Evolutionary conservation across 2,888 invertebrate species (phyloP).

Genomic region (Hypsopygia costalis): DNA sequence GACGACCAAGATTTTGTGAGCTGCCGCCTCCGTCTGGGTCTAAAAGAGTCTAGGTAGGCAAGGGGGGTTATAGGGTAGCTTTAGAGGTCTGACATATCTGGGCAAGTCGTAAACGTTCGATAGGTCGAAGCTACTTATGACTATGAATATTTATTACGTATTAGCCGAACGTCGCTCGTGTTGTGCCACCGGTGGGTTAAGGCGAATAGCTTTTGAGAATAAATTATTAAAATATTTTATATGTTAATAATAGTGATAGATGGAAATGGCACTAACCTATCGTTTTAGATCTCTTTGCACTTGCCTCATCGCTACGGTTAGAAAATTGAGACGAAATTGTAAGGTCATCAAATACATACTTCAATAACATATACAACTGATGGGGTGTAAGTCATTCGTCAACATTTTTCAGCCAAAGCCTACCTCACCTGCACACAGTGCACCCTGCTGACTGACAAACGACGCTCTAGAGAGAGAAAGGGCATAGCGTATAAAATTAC

Average conservation of each 20-base stretch:
- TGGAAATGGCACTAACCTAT: no score
- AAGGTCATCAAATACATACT: no score
- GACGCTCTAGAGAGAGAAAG: no score
- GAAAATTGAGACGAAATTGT: no score
- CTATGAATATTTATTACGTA: conserved; percentile 78
- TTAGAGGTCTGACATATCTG: conserved; percentile 31
- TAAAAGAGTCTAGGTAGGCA: conserved; percentile 9
- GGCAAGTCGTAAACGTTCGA: conserved; percentile 59
- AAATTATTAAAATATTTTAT: conserved; percentile 10
- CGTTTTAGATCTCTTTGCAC: no score
- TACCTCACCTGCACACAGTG: no score
- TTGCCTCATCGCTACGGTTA: no score
- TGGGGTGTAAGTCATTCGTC: no score
- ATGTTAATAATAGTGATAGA: neutral
- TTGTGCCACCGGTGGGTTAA: conserved; percentile 53
- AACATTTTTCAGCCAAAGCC: no score
- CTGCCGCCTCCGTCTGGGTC: conserved; percentile 22
- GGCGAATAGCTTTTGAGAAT: conserved; percentile 28
- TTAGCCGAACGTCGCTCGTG: conserved; percentile 61
- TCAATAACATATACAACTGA: no score
- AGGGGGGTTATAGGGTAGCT: conserved; percentile 16
- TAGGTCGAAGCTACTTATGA: conserved; percentile 71
- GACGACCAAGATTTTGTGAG: conserved; percentile 34
- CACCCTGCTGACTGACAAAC: no score
- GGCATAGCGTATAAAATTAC: no score